Conservation (phyloP, 2,113 vertebrate genomes). For the Psettodes erumei region DNA sequence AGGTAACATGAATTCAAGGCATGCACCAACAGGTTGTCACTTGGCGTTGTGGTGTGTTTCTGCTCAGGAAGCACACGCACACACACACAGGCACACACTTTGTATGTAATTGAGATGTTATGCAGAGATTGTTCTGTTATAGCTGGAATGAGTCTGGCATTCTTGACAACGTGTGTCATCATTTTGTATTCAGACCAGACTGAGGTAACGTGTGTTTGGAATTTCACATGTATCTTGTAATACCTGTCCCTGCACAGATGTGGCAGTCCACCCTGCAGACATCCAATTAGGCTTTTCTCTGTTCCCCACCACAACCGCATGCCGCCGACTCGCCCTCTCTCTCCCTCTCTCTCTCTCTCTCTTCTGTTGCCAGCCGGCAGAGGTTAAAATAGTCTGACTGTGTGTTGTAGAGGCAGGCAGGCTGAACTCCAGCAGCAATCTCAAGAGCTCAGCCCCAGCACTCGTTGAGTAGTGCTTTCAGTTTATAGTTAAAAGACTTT, state of each 20-base stretch:
- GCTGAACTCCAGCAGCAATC: constrained; percentile 16
- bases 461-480: background rate
- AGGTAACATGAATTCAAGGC: constrained; percentile 80
- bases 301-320: background rate
- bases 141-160: constrained; percentile 7
- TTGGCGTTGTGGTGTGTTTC: background rate
- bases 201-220: too few relatives aligned
- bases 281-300: background rate
- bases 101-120: constrained; percentile 4
- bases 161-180: background rate
- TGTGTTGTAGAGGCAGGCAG: background rate
- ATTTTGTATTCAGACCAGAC: background rate
- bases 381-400: constrained; percentile 28
- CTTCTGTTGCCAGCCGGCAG: constrained; percentile 35
- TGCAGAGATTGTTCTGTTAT: constrained; percentile 16
- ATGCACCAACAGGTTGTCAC: background rate
- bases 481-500: background rate
- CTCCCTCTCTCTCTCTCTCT: too few relatives aligned
- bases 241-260: background rate
- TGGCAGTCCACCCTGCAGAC: background rate
- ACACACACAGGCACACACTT: background rate
- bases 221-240: background rate
- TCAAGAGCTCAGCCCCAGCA: constrained; percentile 18
- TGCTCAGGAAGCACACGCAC: background rate
- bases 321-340: too few relatives aligned